Base-by-base conservation (phyloP, 2,888 invertebrate species). In the Uropetala carovei region DNA sequence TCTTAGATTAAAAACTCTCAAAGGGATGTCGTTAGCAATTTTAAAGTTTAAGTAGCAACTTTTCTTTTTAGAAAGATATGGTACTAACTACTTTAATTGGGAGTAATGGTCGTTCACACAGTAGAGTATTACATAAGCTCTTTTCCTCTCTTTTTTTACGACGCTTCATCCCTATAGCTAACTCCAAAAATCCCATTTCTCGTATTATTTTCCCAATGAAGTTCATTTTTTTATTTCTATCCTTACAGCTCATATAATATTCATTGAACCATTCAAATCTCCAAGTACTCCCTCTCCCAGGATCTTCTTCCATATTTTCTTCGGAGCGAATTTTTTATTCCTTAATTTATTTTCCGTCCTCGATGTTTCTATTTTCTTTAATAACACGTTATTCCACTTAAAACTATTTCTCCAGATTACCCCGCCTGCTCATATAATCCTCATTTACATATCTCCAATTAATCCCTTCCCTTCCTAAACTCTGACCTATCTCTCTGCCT, bases 391-490 rank as follows among this genome's bases (percentile, higher is more conserved):
- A 75, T 75, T 22, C 22, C 22, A 75, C 75, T 75, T 27, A 75
- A 27, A 75, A 75, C 75, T 75, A 75, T 75, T 75, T 27, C 75
- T 27, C 75, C 75, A 27, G 60, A 27, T 27, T 75, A 27, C 22
- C 75, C 11, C 75, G 22, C 11, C 75, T 13, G 22, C 75, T 75
- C 75, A 27, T 27, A 18, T 75, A 75, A 75, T 75, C 75, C 75
- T 75, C 75, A 75, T 75, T 75, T 75, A 27, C 75, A 75, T 75
- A 75, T 75, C 75, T 75, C 75, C 75, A 75, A 75, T 75, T 75
- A 75, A 75, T 75, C 60, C 18, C 60, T 60, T 18, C 60, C 75
- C 75, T 22, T 75, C 27, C 75, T 27, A 22, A 10, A n/a, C 75
- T 22, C 22, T 22, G 22, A 75, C 11, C 68, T 27, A 22, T 60